These are phyloP conservation scores for Heterodera schachtii DNA, from an alignment of 1,140 invertebrate genomes.

Conservation along the genomic window DNA sequence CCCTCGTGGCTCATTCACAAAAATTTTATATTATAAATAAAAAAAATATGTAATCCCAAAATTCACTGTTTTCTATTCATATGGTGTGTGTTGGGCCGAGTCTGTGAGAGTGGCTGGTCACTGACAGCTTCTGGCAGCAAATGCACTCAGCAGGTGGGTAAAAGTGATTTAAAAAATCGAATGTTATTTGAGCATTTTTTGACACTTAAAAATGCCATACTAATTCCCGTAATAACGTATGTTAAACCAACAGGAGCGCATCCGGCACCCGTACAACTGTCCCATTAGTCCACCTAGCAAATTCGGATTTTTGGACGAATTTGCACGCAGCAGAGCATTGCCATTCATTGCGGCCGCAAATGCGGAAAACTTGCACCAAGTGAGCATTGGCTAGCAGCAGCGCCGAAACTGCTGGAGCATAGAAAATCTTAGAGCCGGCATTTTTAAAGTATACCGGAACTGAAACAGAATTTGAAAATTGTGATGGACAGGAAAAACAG, in stretches of 20 bases:
- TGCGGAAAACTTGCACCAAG: constrained; percentile 44
- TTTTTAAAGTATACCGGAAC: too few relatives aligned
- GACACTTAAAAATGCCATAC: too few relatives aligned
- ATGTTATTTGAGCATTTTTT: too few relatives aligned
- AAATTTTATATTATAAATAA: too few relatives aligned
- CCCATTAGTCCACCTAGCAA: constrained; percentile 35
- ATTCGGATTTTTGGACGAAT: constrained; percentile 42
- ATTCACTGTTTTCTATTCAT: background rate
- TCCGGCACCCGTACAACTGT: constrained; percentile 40
- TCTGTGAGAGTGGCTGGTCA: constrained; percentile 41
- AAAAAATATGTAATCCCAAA: too few relatives aligned
- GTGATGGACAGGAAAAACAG: too few relatives aligned
- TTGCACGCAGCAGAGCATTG: constrained; percentile 45
- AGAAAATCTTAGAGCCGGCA: too few relatives aligned
- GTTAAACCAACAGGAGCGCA: constrained; percentile 3
- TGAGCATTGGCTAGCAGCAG: background rate
- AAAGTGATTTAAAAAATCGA: too few relatives aligned
- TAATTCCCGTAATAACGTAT: too few relatives aligned
- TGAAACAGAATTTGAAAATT: too few relatives aligned
- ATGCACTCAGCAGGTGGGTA: constrained; percentile 8
- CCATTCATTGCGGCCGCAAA: constrained; percentile 52
- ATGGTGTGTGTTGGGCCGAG: constrained; percentile 35
- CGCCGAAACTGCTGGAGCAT: background rate
- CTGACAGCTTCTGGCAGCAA: background rate
- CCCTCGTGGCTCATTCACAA: too few relatives aligned